phyloP scores from a whole-genome alignment of 2,888 invertebrate species.

The Kryphioiulus occultus region DNA sequence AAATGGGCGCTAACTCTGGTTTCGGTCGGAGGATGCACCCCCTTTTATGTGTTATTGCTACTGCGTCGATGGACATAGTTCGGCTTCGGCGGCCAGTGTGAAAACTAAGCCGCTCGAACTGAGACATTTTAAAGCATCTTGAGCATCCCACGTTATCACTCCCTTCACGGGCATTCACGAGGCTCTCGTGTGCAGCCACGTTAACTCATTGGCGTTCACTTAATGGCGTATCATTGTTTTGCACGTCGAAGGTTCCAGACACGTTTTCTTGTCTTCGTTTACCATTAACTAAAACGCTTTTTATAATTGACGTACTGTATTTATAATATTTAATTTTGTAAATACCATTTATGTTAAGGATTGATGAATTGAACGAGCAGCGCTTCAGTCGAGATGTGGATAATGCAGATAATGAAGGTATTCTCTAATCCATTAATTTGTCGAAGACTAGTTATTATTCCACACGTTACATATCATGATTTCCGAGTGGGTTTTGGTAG shows the following conservation, averaged over 20 bases:
- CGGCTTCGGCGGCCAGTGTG: background rate
- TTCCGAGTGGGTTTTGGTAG: background rate
- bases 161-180: background rate
- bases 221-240: background rate
- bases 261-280: conserved; percentile 4
- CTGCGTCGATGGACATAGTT: background rate
- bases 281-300: conserved; percentile 9
- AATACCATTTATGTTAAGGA: conserved; percentile 18
- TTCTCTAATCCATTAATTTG: background rate
- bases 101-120: background rate
- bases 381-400: background rate
- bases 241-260: background rate
- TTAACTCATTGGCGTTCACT: background rate
- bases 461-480: background rate
- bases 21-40: background rate
- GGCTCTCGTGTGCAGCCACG: background rate
- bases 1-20: background rate
- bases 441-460: background rate
- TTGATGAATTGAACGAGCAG: background rate
- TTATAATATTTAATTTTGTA: conserved; percentile 31
- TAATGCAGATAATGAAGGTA: background rate
- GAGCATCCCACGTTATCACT: background rate
- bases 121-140: background rate
- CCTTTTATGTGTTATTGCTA: background rate
- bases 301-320: background rate